Percentiles rank a stretch among this genome's conserved stretches.
phyloP scores from a whole-genome alignment of 2,113 vertebrate species.

The Jaculus jaculus region DNA sequence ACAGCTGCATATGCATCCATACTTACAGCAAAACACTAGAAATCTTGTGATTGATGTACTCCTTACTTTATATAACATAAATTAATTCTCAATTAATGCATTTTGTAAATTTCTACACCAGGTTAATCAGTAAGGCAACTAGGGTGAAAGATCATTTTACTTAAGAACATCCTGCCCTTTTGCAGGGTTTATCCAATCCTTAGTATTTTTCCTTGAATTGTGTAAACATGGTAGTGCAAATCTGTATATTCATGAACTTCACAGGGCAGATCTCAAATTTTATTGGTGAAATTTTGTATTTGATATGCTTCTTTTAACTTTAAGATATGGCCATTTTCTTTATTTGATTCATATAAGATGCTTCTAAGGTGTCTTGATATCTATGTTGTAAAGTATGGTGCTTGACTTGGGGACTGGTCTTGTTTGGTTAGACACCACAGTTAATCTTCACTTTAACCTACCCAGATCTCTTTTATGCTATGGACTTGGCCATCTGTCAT shows the following conservation, averaged over 20 bases:
- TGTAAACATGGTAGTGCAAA: neutral
- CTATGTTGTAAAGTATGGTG: neutral
- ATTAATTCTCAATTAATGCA: neutral
- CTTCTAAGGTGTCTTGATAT: neutral
- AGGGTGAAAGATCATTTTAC: neutral
- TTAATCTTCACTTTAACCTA: neutral
- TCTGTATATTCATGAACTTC: neutral
- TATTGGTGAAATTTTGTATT: too few species aligned
- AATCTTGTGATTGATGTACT: neutral
- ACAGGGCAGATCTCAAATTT: neutral
- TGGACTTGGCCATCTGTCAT: neutral
- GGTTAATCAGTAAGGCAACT: neutral
- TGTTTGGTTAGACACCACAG: neutral
- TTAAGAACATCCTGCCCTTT: neutral
- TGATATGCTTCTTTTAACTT: neutral
- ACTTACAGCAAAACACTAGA: neutral
- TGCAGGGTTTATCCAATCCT: neutral
- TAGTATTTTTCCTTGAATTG: neutral
- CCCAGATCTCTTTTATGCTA: fast-evolving
- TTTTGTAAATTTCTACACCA: neutral
- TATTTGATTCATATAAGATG: neutral
- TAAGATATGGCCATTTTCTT: neutral
- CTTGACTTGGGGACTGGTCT: neutral
- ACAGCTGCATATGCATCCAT: neutral
- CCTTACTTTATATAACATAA: neutral